Evolutionary conservation across 1,140 invertebrate species (phyloP), one percentile per base, ranked within the genome.

Genomic region (Apis cerana): DNA sequence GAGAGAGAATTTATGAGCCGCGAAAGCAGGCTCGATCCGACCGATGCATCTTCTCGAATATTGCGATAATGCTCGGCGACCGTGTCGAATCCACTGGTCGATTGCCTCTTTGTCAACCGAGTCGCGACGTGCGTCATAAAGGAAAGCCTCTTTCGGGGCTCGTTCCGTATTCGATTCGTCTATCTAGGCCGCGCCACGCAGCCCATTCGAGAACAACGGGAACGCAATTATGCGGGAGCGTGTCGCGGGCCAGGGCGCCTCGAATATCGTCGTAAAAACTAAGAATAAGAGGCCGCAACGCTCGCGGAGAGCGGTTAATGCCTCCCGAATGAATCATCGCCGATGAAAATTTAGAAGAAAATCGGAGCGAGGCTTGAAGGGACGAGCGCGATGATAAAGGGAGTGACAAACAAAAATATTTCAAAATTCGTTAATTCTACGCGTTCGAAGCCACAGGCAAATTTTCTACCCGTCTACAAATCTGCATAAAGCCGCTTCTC

Each of bases 401-500:
- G 33, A 43, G 33, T 4, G 0, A 17, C 48, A 54, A 65, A 54
- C 19, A 48, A 21, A 62, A 75, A 68, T 87, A 88, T 82, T 85
- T 82, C 54, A 65, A 62, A 79, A 82, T 87, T 85, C 59, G 80
- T 81, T 85, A 79, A 85, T 83, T 67, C 68, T 21, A 19, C 33
- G 27, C 62, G 8, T 15, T 33, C 8, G 62, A 17, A 58, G n/a
- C 82, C 76, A 4, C 82, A 33, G 27, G 19, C 61, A 58, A 71
- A 50, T 69, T 56, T 62, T 50, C 50, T 56, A n/a, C 64, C 64
- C 33, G n/a, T 76, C 76, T 85, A 85, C 83, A 92, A 93, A 93
- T 91, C 92, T 88, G 91, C 92, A 91, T 90, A 93, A 93, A 93
- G 90, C 90, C 88, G 89, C 89, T 72, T 72, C 82, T 59, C 68